Base-by-base conservation (phyloP, 1,140 invertebrate species). In the Tribolium castaneum region DNA sequence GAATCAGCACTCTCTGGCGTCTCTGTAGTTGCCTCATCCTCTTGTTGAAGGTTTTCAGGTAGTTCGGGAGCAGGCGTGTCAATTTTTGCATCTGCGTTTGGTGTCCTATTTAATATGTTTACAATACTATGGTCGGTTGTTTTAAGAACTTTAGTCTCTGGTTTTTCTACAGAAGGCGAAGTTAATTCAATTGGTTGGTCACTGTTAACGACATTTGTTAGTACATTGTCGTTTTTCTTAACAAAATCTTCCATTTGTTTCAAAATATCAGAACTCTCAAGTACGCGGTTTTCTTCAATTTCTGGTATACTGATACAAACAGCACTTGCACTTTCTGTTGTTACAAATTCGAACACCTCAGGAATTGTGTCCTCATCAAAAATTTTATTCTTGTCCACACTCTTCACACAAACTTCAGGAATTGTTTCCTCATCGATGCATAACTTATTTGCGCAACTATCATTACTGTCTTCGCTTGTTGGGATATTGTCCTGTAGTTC, bases 121-220 rank as follows among this genome's bases (percentile, higher is more conserved):
- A 52, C 52, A 73, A 73, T 73, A 19, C 71, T 73, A 13, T 73
- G 71, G 13, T 73, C 71, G 12, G 71, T 73, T 73, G 71, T 73
- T 73, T 72, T 72, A 6, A 66, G 4, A 12, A 34, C 3, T 66
- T 66, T 66, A 9, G 19, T 5, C 13, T 66, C 59, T 1, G 39
- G 7, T 45, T 45, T 45, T 19, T 62, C 56, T 7, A 25, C 56
- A 19, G 30, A 10, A 45, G 5, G 0, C n/a, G 39, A 12, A 6
- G 50, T 16, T 50, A 9, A 45, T 45, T 45, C 39, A 30, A 30
- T 71, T 45, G 12, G 39, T 13, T 16, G 13, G 70, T 52, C n/a
- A 66, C 1, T 30, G 7, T 73, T 49, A 13, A 73, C 25, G 25
- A 30, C 25, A 5, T 30, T 30, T 4, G 25, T 6, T 5, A 30